phyloP scores from a whole-genome alignment of 2,888 invertebrate species.

The Mesopsocus fuscifrons region DNA sequence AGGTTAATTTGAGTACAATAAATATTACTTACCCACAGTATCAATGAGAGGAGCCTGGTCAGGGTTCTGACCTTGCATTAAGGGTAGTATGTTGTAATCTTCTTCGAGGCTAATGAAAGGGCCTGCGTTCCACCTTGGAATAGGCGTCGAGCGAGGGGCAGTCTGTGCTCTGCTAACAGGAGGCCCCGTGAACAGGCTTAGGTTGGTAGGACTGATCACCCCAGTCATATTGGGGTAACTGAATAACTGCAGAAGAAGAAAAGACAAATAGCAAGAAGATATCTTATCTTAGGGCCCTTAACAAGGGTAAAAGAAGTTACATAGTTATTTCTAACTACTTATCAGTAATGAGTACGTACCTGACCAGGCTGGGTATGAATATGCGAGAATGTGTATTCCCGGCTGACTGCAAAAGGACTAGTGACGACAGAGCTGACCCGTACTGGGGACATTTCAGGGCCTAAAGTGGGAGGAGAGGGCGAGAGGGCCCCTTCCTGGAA shows the following conservation, averaged over 20 bases:
- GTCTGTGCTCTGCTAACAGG: slow-evolving; percentile 20
- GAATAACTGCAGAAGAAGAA: slow-evolving; percentile 49
- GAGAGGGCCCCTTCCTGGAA: slow-evolving; percentile 18
- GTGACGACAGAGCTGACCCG: slow-evolving; percentile 21
- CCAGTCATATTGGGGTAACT: slow-evolving; percentile 79
- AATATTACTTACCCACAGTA: slow-evolving; percentile 43
- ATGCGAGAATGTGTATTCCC: slow-evolving; percentile 77
- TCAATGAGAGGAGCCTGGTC: slow-evolving; percentile 53
- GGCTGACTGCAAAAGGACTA: slow-evolving; percentile 25
- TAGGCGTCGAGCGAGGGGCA: slow-evolving; percentile 22
- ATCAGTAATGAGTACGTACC: too few relatives aligned
- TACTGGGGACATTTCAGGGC: slow-evolving; percentile 7
- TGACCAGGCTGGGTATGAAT: slow-evolving; percentile 83
- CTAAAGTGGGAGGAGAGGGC: slow-evolving; percentile 22
- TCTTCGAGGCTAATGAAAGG: slow-evolving; percentile 81
- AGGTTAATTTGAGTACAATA: too few relatives aligned
- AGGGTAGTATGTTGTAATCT: slow-evolving; percentile 79
- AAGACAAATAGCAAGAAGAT: slow-evolving; percentile 11
- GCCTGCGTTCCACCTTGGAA: slow-evolving; percentile 63
- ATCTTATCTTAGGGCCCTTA: slow-evolving; percentile 11
- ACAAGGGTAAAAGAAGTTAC: slow-evolving; percentile 3
- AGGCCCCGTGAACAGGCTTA: slow-evolving; percentile 47
- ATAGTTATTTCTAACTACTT: too few relatives aligned
- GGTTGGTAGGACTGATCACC: slow-evolving; percentile 72
- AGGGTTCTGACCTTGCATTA: slow-evolving; percentile 34